Conservation (phyloP, 1,140 invertebrate genomes). For the Platorchestia sp. region DNA sequence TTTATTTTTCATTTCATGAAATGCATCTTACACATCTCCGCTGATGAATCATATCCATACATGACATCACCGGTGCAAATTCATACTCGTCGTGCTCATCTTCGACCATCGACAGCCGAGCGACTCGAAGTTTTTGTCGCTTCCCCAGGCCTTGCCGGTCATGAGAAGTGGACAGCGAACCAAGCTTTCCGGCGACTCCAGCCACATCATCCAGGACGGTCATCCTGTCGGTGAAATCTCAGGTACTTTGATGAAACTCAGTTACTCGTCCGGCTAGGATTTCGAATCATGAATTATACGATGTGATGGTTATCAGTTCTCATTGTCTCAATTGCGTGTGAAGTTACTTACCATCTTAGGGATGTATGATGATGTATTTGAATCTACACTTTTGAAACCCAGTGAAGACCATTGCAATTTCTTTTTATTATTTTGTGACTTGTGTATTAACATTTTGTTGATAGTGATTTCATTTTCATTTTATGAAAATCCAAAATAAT, state of each 20-base stretch:
- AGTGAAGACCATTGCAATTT: not conserved
- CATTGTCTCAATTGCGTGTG: not conserved
- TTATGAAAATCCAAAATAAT: not conserved
- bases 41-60: not conserved
- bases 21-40: not conserved
- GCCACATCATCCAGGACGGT: conserved; percentile 60
- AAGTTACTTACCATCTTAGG: not conserved
- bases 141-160: conserved; percentile 62
- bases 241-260: not conserved
- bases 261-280: not conserved
- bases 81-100: not conserved
- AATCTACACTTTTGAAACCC: not conserved
- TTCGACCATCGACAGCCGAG: conserved; percentile 45
- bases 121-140: conserved; percentile 63
- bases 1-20: not conserved
- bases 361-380: not conserved
- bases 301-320: not conserved
- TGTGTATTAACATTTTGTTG: not conserved
- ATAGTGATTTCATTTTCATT: not conserved
- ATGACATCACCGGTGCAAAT: not conserved
- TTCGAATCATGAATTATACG: not conserved
- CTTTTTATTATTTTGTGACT: not conserved
- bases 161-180: conserved; percentile 56
- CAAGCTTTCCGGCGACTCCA: conserved; percentile 57
- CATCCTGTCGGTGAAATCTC: conserved; percentile 62